Conservation (phyloP, 2,797 vertebrate species). For the Nasua narica region DNA sequence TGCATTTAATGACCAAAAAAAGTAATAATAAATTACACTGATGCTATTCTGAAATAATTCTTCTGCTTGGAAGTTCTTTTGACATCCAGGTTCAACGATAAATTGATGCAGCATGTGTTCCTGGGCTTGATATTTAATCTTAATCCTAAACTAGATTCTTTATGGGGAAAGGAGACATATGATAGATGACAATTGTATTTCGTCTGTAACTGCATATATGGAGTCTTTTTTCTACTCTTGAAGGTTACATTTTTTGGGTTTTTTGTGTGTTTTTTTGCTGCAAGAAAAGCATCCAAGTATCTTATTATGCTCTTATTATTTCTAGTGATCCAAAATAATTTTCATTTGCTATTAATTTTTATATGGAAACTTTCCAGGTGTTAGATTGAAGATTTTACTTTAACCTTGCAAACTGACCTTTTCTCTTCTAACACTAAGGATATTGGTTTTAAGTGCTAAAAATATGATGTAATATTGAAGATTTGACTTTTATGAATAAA, state of each 20-base stretch:
- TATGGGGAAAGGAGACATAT: background rate
- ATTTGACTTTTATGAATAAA: slow-evolving; percentile 31
- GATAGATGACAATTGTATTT: slow-evolving; percentile 29
- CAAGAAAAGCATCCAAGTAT: slow-evolving; percentile 44
- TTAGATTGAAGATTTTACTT: slow-evolving; percentile 45
- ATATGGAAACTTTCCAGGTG: slow-evolving; percentile 26
- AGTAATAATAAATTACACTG: background rate
- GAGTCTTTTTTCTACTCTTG: slow-evolving; percentile 29
- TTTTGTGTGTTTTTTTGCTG: background rate
- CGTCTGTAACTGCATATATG: slow-evolving; percentile 18
- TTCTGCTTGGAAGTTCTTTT: slow-evolving; percentile 35
- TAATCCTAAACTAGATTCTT: slow-evolving; percentile 47
- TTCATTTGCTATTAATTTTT: slow-evolving; percentile 65
- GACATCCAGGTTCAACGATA: slow-evolving; percentile 1
- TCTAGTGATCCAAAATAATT: slow-evolving; percentile 54
- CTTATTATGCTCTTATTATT: slow-evolving; percentile 49
- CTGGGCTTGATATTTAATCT: slow-evolving; percentile 44
- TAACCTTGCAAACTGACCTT: slow-evolving; percentile 20
- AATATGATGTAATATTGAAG: background rate
- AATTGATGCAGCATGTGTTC: background rate
- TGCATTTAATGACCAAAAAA: background rate
- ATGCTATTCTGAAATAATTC: background rate
- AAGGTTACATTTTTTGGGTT: background rate
- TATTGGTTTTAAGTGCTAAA: slow-evolving; percentile 40
- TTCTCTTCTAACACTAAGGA: slow-evolving; percentile 39